Evolutionary conservation across 2,888 invertebrate species (phyloP), one percentile per base, ranked within the genome.

Genomic region (Protodeltote pygarga): DNA sequence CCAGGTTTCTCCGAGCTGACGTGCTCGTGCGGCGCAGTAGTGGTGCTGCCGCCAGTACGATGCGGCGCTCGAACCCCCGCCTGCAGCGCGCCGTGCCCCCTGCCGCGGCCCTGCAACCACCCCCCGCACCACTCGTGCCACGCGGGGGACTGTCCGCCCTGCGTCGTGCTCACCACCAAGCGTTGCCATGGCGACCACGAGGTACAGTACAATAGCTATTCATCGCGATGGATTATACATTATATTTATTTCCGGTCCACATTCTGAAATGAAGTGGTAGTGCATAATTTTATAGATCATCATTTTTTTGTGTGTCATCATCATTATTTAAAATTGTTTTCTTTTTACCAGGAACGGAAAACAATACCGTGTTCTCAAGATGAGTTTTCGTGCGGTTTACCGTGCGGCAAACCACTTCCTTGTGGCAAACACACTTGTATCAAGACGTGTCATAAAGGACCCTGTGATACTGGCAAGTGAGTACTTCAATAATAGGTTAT

Each of bases 1-100:
- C 3, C 58, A 92, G 92, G 94, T 75, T 98, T 98, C 88, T 96
- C 97, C 38, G 99, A 99, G 87, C 89, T 99, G 35, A 94, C 94
- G 11, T 99, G 99, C 82, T 96, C 96, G 78, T 99, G 99, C 84
- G 98, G 99, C 4, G 93, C 94, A 0, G 94, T 95, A 61, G 96
- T 98, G 17, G 86, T 97, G 39, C 95, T 95, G 80, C 99, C 99
- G 1, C 99, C 99, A 0, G 95, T 99, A 34, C 95, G 97, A 0
- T 99, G 99, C 84, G 99, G 99, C 10, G 96, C 97, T 0, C 94
- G 95, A 50, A 95, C 95, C 2, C 99, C 99, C 0, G 85, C 93
- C 2, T 99, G 99, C 89, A 87, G 89, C 28, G 93, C 94, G 10
- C 95, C 95, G 0, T 99, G 99, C 83, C 93, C 94, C 0, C 93